phyloP scores from a whole-genome alignment of 2,797 vertebrate genomes.

The Notamacropus eugenii region DNA sequence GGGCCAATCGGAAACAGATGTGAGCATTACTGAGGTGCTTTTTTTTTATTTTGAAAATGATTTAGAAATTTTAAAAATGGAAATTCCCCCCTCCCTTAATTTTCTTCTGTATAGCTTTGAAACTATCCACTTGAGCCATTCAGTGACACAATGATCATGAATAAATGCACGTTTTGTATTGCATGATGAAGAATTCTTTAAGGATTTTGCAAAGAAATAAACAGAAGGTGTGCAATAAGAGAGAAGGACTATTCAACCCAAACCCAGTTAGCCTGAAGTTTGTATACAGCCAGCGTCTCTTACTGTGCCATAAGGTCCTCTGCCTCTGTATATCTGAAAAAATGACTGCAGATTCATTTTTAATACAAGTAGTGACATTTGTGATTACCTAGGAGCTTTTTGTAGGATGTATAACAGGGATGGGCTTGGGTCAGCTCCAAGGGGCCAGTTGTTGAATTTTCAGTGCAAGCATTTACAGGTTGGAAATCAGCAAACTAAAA shows the following conservation, averaged over 20 bases:
- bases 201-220: constrained; percentile 44
- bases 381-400: not conserved
- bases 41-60: constrained; percentile 44
- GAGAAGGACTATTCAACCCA: not conserved
- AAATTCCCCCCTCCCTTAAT: constrained; percentile 22
- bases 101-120: constrained; percentile 33
- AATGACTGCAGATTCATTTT: not conserved
- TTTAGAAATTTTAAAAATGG: constrained; percentile 20
- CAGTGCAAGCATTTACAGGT: not conserved
- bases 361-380: not conserved
- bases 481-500: not conserved
- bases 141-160: constrained; percentile 45
- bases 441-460: not conserved
- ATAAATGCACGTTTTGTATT: constrained; percentile 46
- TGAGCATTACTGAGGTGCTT: not conserved
- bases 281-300: not conserved
- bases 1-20: constrained; percentile 40
- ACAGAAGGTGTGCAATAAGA: constrained; percentile 26
- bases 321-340: not conserved
- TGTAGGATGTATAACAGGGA: not conserved
- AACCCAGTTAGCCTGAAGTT: not conserved
- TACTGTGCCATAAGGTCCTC: not conserved
- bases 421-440: not conserved
- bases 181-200: constrained; percentile 39
- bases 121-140: constrained; percentile 30